These are phyloP conservation scores for Passerina amoena DNA, from an alignment of 2,113 vertebrate genomes.

Conservation along the genomic window DNA sequence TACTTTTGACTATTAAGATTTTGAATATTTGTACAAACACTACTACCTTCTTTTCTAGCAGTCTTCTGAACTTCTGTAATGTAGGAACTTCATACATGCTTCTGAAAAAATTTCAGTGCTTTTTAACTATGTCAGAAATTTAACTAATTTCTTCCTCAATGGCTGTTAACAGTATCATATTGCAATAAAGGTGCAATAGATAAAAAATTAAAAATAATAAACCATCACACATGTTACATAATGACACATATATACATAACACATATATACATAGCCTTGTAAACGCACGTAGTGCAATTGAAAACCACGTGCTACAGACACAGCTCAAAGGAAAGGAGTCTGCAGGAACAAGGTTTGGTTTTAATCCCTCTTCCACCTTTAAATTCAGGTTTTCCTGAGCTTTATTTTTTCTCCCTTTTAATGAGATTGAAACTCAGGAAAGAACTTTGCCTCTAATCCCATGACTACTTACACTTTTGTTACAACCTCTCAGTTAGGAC, in stretches of 20 bases:
- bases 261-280: not conserved
- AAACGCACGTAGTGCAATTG: not conserved
- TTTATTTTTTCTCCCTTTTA: not conserved
- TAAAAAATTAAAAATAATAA: not conserved
- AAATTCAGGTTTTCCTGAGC: not conserved
- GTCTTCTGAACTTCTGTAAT: not conserved
- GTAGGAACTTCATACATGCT: not conserved
- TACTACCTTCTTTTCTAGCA: not conserved
- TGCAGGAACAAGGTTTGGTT: not conserved
- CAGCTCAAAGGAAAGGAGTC: not conserved
- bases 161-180: not conserved
- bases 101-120: not conserved
- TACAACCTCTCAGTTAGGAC: not conserved
- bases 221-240: not conserved
- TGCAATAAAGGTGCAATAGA: not conserved
- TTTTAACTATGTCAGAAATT: not conserved
- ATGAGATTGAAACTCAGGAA: not conserved
- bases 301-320: not conserved
- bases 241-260: not conserved
- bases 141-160: not conserved
- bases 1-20: not conserved
- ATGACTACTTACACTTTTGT: not conserved
- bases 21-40: not conserved
- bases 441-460: not conserved
- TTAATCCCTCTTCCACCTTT: not conserved